phyloP scores from a whole-genome alignment of 1,140 invertebrate genomes.

The Sitophilus oryzae region DNA sequence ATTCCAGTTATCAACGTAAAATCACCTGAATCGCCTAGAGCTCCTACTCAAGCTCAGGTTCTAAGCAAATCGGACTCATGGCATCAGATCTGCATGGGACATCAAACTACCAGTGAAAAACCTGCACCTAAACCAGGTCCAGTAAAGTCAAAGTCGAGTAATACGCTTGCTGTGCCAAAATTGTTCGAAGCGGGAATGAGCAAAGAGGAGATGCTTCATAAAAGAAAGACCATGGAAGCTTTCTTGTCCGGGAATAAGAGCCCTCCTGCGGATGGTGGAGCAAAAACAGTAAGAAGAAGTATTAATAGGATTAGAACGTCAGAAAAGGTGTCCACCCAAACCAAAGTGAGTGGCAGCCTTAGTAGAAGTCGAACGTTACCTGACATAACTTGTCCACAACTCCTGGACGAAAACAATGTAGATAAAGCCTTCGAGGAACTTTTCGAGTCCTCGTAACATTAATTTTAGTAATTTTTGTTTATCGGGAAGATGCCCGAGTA shows the following conservation, averaged over 20 bases:
- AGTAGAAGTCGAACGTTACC: slow-evolving; percentile 70
- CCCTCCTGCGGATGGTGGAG: slow-evolving; percentile 20
- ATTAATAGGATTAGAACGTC: slow-evolving; percentile 48
- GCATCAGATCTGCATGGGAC: slow-evolving; percentile 57
- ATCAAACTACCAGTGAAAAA: slow-evolving; percentile 40
- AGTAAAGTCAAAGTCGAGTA: slow-evolving; percentile 65
- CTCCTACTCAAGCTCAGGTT: slow-evolving; percentile 22
- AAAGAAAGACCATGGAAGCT: slow-evolving; percentile 72
- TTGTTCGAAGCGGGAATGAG: slow-evolving; percentile 73
- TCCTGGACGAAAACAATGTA: slow-evolving; percentile 64
- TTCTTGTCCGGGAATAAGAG: slow-evolving; percentile 53
- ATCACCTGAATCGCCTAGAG: slow-evolving; percentile 40
- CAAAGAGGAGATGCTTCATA: slow-evolving; percentile 63
- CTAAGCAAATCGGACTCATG: slow-evolving; percentile 76
- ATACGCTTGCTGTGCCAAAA: slow-evolving; percentile 62
- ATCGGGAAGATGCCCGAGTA: slow-evolving; percentile 12
- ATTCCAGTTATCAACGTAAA: slow-evolving; percentile 39
- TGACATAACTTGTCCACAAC: slow-evolving; percentile 54
- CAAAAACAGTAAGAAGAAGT: slow-evolving; percentile 39
- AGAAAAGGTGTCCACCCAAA: slow-evolving; percentile 47
- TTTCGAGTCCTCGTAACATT: slow-evolving; percentile 46
- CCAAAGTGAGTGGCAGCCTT: slow-evolving; percentile 42
- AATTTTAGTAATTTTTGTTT: slow-evolving; percentile 23
- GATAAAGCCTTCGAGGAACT: slow-evolving; percentile 72
- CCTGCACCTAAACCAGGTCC: slow-evolving; percentile 24